Evolutionary conservation across 2,888 invertebrate species (phyloP).

Genomic region (Mythimna vitellina): DNA sequence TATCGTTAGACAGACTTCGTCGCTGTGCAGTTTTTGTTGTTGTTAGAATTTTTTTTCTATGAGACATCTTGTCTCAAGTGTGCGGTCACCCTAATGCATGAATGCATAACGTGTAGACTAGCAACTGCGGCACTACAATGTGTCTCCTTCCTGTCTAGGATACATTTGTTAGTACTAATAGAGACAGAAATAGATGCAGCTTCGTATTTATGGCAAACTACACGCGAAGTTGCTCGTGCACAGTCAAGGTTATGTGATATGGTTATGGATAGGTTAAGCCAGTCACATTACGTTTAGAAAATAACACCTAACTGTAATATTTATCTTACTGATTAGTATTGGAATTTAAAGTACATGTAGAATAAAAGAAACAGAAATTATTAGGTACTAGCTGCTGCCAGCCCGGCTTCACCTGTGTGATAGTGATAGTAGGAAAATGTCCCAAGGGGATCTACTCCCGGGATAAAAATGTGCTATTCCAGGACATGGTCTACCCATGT

Average conservation of each 20-base stretch:
- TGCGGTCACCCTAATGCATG: not conserved
- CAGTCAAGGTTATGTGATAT: constrained; percentile 22
- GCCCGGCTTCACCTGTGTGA: too few relatives aligned
- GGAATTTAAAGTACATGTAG: not conserved
- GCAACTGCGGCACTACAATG: constrained; percentile 5
- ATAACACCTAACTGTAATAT: not conserved
- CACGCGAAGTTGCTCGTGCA: not conserved
- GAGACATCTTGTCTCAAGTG: too few relatives aligned
- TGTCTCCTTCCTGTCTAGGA: constrained; percentile 3
- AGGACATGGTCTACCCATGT: too few relatives aligned
- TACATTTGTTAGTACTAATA: constrained; percentile 16
- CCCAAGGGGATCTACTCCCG: too few relatives aligned
- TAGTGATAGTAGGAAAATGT: too few relatives aligned
- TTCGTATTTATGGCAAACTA: constrained; percentile 4
- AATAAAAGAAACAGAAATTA: not conserved
- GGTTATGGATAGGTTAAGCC: not conserved
- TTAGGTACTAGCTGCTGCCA: too few relatives aligned
- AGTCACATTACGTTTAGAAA: not conserved
- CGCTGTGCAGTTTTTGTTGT: too few relatives aligned
- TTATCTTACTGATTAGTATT: constrained; percentile 7
- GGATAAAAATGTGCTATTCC: too few relatives aligned
- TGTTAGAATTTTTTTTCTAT: too few relatives aligned
- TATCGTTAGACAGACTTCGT: too few relatives aligned
- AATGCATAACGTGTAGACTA: not conserved
- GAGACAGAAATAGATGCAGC: constrained; percentile 12